Percentiles rank a stretch among this genome's conserved stretches.
Conservation (phyloP, 2,888 invertebrate species). For the Dryocosmus kuriphilus region DNA sequence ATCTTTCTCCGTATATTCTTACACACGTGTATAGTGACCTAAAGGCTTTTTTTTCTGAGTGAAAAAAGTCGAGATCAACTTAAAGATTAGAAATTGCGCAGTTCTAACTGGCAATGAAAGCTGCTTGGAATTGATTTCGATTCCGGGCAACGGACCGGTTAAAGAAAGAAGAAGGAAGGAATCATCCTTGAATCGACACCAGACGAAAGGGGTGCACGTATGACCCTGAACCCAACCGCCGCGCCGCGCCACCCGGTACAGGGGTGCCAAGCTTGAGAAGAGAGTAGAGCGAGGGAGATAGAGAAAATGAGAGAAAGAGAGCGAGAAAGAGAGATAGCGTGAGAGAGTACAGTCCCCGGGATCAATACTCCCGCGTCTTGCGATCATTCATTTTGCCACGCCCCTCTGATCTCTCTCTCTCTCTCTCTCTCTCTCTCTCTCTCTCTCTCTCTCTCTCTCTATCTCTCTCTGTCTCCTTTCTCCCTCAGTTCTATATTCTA, state of each 20-base stretch:
- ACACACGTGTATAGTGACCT: neutral
- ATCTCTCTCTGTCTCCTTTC: conserved; percentile 58
- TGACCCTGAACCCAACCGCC: conserved; percentile 75
- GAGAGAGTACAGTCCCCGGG: conserved; percentile 70
- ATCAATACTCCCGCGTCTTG: conserved; percentile 78
- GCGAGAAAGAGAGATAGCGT: conserved; percentile 53
- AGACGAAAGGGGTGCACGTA: conserved; percentile 68
- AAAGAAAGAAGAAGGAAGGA: conserved; percentile 39
- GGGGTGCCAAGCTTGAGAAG: conserved; percentile 66
- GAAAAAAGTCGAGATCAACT: neutral
- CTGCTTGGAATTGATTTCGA: conserved; percentile 42
- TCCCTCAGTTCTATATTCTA: conserved; percentile 51
- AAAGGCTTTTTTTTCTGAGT: neutral
- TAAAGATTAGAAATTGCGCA: neutral
- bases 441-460: conserved; percentile 66
- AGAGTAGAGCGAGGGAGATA: conserved; percentile 50
- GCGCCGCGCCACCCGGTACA: conserved; percentile 69
- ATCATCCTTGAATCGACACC: conserved; percentile 42
- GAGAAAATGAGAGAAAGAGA: conserved; percentile 46
- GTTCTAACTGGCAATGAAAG: neutral
- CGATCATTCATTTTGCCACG: conserved; percentile 78
- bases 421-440: conserved; percentile 58
- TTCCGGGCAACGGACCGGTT: conserved; percentile 48
- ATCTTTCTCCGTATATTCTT: neutral
- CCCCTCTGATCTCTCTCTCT: conserved; percentile 74